These are phyloP conservation scores for Etheostoma spectabile DNA, from an alignment of 2,113 vertebrate species.

Conservation along the genomic window DNA sequence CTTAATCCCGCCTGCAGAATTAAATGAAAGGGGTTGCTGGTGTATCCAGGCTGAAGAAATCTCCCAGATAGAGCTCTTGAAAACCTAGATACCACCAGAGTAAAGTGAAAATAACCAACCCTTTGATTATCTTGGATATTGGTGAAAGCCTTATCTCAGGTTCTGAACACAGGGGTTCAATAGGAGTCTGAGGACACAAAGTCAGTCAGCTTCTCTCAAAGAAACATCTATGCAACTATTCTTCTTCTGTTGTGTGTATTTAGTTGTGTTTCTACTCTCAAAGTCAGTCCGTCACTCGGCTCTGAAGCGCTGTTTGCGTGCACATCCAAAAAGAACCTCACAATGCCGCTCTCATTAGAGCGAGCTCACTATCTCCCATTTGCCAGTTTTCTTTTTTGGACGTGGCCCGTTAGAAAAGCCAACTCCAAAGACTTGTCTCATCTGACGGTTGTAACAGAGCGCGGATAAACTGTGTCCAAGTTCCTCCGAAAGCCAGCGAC, in stretches of 20 bases:
- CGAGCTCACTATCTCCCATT: background rate
- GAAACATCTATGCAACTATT: constrained; percentile 52
- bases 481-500: constrained; percentile 19
- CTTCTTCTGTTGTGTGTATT: constrained; percentile 10
- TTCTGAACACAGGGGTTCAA: constrained; percentile 12
- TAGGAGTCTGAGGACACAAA: constrained; percentile 19
- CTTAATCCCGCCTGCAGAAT: too few relatives aligned
- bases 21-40: too few relatives aligned
- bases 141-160: constrained; percentile 18
- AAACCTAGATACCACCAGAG: background rate
- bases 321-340: constrained; percentile 35
- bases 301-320: constrained; percentile 20
- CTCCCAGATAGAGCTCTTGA: background rate
- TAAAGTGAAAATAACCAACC: background rate
- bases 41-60: background rate
- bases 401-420: constrained; percentile 40
- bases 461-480: constrained; percentile 11
- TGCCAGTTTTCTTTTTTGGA: constrained; percentile 47
- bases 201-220: constrained; percentile 32
- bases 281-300: constrained; percentile 19
- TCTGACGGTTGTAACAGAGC: constrained; percentile 42
- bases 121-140: constrained; percentile 8
- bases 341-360: constrained; percentile 21
- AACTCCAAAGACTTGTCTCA: constrained; percentile 51
- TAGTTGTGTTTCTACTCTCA: constrained; percentile 21